phyloP scores from a whole-genome alignment of 2,888 invertebrate species.

The Brenthis hecate region DNA sequence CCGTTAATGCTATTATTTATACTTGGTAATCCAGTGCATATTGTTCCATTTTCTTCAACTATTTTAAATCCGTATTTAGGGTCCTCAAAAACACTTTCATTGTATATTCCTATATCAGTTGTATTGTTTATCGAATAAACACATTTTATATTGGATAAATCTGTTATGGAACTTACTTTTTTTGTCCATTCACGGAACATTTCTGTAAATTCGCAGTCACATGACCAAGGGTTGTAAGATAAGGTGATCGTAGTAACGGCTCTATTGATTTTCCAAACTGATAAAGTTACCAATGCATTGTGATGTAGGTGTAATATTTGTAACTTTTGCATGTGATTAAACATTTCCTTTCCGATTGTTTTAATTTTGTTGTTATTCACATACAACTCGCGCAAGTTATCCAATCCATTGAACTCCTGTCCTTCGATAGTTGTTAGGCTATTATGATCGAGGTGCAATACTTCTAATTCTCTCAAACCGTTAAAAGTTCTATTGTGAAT shows the following conservation, averaged over 20 bases:
- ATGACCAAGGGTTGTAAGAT: constrained; percentile 90
- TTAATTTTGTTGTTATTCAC: constrained; percentile 88
- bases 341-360: constrained; percentile 87
- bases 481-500: constrained; percentile 93
- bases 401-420: constrained; percentile 90
- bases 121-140: constrained; percentile 82
- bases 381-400: constrained; percentile 86
- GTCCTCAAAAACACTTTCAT: constrained; percentile 82
- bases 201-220: constrained; percentile 90
- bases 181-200: constrained; percentile 89
- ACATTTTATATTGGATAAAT: constrained; percentile 85
- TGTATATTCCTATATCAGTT: constrained; percentile 80
- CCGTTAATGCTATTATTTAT: constrained; percentile 87
- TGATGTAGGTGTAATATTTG: constrained; percentile 86
- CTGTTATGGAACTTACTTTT: constrained; percentile 85
- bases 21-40: constrained; percentile 85
- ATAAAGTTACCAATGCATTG: constrained; percentile 86
- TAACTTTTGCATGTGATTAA: constrained; percentile 85
- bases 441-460: constrained; percentile 89
- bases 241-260: constrained; percentile 85
- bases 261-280: constrained; percentile 87
- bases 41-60: constrained; percentile 82
- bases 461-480: constrained; percentile 89
- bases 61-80: constrained; percentile 84
- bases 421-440: constrained; percentile 86